Evolutionary conservation across 2,888 invertebrate species (phyloP).

Genomic region (Eremobia ochroleuca): DNA sequence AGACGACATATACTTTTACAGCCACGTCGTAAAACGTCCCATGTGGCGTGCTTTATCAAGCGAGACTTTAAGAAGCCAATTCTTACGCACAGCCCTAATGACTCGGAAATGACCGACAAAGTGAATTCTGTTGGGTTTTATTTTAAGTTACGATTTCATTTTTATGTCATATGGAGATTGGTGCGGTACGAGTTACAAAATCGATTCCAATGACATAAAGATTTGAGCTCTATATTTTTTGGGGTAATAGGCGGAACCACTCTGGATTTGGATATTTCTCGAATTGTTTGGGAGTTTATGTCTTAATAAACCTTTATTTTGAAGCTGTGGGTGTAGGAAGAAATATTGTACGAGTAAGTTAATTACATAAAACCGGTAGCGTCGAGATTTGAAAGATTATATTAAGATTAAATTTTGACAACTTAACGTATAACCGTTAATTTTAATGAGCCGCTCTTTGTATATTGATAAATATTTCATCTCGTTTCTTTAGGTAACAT

Average conservation of each 20-base stretch:
- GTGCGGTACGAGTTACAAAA: constrained; percentile 48
- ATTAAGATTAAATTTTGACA: constrained; percentile 37
- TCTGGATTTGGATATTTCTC: constrained; percentile 60
- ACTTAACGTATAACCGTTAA: constrained; percentile 9
- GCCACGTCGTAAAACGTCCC: constrained; percentile 85
- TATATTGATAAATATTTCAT: neutral
- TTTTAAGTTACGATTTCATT: constrained; percentile 66
- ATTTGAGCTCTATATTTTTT: constrained; percentile 47
- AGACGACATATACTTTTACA: constrained; percentile 90
- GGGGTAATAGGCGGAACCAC: constrained; percentile 46
- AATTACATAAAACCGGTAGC: constrained; percentile 49
- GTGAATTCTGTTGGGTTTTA: constrained; percentile 74
- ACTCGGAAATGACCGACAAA: constrained; percentile 76
- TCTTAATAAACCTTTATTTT: constrained; percentile 58
- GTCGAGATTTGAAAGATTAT: constrained; percentile 18
- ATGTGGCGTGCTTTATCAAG: constrained; percentile 85
- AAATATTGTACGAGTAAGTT: constrained; percentile 27
- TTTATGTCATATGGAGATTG: constrained; percentile 57
- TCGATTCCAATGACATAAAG: constrained; percentile 51
- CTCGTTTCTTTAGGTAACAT: neutral
- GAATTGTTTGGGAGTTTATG: constrained; percentile 53
- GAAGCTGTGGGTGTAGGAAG: constrained; percentile 16
- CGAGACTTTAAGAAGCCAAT: constrained; percentile 79
- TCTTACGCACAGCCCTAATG: constrained; percentile 80
- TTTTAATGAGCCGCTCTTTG: neutral